Evolutionary conservation across 1,140 invertebrate genomes (phyloP), one percentile per base, ranked within the genome.

Genomic region (Sitophilus oryzae): DNA sequence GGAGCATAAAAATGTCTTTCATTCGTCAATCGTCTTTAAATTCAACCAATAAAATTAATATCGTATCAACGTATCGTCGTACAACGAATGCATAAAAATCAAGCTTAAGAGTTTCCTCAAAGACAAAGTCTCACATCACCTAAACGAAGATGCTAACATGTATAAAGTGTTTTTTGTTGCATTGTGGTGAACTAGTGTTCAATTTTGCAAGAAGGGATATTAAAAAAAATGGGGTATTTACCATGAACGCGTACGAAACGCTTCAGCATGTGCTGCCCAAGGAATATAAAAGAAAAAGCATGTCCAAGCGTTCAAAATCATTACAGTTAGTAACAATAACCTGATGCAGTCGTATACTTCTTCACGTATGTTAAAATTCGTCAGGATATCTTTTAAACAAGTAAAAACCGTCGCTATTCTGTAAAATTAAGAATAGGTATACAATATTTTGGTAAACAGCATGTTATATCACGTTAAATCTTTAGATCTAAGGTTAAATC

Each of bases 221-320:
- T n/a, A n/a, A n/a, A n/a, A n/a, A n/a, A n/a, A n/a, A n/a, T n/a
- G n/a, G n/a, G n/a, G n/a, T n/a, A n/a, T 30, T 52, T 21, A 43
- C 56, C 56, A 58, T 18, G 56, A 58, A 37, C 15, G 0, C 14
- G 14, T 19, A 14, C 44, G 18, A 36, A 48, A 58, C 2, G 14
- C 14, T 18, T 48, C 19, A 4, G n/a, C 23, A 20, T 36, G 37
- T 6, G 35, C 5, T 16, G 53, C 19, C 42, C 30, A 42, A n/a
- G 56, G 56, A 1, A 48, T 22, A 19, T 47, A 47, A 40, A 47
- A 58, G 14, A 47, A 42, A 5, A 52, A 34, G 21, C 44, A 53
- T 25, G 43, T 21, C 15, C 52, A 48, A 8, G 16, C n/a, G 25
- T 58, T 45, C 9, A 58, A 14, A 1, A 53, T 20, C 8, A 58